Evolutionary conservation across 2,113 vertebrate species (phyloP).

Genomic region (Anser brachyrhynchus): DNA sequence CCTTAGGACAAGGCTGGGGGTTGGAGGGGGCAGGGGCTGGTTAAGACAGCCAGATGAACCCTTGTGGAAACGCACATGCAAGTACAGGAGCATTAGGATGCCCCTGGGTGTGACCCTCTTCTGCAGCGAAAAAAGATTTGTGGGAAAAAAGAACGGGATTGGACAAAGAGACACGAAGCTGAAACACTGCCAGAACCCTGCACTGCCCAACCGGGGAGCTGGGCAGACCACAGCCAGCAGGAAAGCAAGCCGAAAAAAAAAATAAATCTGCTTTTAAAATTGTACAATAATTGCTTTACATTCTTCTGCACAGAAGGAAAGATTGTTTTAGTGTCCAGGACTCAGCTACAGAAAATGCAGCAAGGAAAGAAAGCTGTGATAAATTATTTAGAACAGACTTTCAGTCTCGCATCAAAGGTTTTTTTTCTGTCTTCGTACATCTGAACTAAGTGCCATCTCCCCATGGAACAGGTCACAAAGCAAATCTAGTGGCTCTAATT

Average conservation of each 20-base stretch:
- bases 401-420: neutral
- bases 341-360: neutral
- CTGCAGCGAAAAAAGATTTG: neutral
- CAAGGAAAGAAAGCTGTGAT: neutral
- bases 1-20: neutral
- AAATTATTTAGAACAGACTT: neutral
- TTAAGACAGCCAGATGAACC: neutral
- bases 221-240: neutral
- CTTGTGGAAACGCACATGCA: rapidly evolving
- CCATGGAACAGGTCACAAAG: neutral
- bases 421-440: neutral
- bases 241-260: neutral
- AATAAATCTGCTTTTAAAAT: neutral
- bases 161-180: neutral
- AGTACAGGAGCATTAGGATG: neutral
- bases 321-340: neutral
- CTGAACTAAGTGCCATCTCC: neutral
- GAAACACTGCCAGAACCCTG: too few species aligned
- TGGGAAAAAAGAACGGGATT: neutral
- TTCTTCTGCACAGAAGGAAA: neutral
- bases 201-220: rapidly evolving
- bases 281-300: neutral
- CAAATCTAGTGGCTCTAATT: neutral
- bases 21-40: neutral
- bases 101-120: neutral